phyloP scores from a whole-genome alignment of 2,888 invertebrate genomes.

The Drosophila imparisetae region DNA sequence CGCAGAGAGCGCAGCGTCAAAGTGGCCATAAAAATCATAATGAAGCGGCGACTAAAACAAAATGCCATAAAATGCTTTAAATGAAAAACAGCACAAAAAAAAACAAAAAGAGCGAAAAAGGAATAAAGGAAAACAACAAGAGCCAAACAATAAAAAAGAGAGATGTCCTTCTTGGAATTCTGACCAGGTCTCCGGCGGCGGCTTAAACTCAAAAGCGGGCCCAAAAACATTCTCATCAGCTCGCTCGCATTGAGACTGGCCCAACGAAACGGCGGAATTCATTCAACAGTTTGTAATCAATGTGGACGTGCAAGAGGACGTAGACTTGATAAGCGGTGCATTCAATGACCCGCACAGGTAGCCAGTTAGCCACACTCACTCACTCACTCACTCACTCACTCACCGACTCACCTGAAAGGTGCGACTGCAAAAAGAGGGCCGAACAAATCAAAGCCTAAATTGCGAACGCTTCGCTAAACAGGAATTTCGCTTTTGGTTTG shows the following conservation, averaged over 20 bases:
- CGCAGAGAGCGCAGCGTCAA: constrained; percentile 51
- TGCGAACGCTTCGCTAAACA: constrained; percentile 25
- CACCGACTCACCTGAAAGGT: constrained; percentile 7
- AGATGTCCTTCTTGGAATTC: constrained; percentile 76
- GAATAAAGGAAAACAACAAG: constrained; percentile 29
- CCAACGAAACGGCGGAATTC: constrained; percentile 62
- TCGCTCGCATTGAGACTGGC: constrained; percentile 23
- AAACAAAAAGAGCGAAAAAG: constrained; percentile 9
- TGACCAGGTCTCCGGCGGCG: constrained; percentile 48
- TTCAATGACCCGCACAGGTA: constrained; percentile 71
- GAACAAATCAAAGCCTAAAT: neutral
- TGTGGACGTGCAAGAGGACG: constrained; percentile 56
- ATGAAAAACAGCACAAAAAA: constrained; percentile 69
- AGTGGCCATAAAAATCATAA: constrained; percentile 80
- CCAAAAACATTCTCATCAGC: constrained; percentile 35
- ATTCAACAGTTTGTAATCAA: constrained; percentile 79
- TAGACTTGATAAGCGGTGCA: constrained; percentile 59
- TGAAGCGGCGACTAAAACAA: constrained; percentile 78
- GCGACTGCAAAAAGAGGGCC: constrained; percentile 9
- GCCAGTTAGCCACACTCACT: constrained; percentile 13
- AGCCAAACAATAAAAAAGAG: constrained; percentile 36
- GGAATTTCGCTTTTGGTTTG: constrained; percentile 46
- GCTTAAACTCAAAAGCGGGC: constrained; percentile 48
- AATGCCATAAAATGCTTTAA: constrained; percentile 77
- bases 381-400: neutral